A percentile compares a stretch with the other conserved stretches of the same genome.
Conservation (phyloP, 2,888 invertebrate species). For the Drosophila affinis region DNA sequence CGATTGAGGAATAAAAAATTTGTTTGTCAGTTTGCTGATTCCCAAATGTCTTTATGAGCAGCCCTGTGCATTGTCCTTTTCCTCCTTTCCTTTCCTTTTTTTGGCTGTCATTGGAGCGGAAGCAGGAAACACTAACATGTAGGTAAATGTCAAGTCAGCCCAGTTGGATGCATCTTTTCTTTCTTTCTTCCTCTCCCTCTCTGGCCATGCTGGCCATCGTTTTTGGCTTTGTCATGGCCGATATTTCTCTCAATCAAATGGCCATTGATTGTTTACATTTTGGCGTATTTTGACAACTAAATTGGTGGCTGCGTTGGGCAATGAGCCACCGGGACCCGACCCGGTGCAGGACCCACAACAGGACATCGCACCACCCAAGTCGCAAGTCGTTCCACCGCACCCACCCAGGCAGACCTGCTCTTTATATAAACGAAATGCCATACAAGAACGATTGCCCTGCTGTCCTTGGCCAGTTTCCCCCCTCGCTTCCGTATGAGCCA, state of each 20-base stretch:
- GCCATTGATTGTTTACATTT: slow-evolving; percentile 63
- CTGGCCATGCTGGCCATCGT: no score
- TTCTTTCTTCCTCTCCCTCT: no score
- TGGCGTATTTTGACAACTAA: slow-evolving; percentile 77
- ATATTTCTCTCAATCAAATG: slow-evolving; percentile 38
- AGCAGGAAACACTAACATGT: slow-evolving; percentile 70
- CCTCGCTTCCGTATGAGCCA: slow-evolving; percentile 45
- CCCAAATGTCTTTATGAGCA: slow-evolving; percentile 62
- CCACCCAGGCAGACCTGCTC: slow-evolving; percentile 35
- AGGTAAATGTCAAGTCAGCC: slow-evolving; percentile 74
- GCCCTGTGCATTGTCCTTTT: slow-evolving; percentile 55
- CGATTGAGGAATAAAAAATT: slow-evolving; percentile 58
- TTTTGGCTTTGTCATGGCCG: slow-evolving; percentile 54
- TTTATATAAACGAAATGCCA: slow-evolving; percentile 73
- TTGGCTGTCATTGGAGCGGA: slow-evolving; percentile 50
- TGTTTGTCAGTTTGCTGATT: slow-evolving; percentile 65
- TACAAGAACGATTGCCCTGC: slow-evolving; percentile 2
- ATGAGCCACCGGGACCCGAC: neutral
- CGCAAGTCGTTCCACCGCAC: slow-evolving; percentile 44
- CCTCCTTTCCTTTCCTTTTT: neutral
- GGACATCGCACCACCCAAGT: slow-evolving; percentile 46
- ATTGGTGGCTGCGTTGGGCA: slow-evolving; percentile 44
- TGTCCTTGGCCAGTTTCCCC: slow-evolving; percentile 4
- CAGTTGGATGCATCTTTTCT: slow-evolving; percentile 33
- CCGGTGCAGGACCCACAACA: slow-evolving; percentile 6